Conservation (phyloP, 2,888 invertebrate genomes). For the Caenorhabditis becei region DNA sequence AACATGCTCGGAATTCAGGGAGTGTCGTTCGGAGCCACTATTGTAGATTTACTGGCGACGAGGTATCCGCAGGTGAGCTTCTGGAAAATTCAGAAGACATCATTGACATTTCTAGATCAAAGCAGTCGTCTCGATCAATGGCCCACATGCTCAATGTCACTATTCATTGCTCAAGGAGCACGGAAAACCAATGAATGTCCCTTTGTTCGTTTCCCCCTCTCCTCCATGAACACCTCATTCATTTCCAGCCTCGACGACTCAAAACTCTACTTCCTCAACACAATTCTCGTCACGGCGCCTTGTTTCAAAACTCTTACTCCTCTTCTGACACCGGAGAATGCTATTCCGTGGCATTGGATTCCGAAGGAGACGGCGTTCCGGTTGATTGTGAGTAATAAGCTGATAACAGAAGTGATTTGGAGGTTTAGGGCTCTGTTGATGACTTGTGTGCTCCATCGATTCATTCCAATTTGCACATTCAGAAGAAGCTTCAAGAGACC, state of each 20-base stretch:
- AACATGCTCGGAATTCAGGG: conserved; percentile 64
- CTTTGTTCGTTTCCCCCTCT: conserved; percentile 12
- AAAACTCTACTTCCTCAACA: conserved; percentile 57
- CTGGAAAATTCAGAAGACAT: not conserved
- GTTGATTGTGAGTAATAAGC: conserved; percentile 49
- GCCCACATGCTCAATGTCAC: conserved; percentile 45
- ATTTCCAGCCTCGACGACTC: conserved; percentile 56
- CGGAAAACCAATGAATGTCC: conserved; percentile 51
- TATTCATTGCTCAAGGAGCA: conserved; percentile 60
- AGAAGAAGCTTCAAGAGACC: conserved; percentile 49
- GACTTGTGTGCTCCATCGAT: conserved; percentile 57
- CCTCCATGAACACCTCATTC: not conserved
- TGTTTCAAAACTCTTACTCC: conserved; percentile 44
- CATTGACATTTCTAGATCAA: conserved; percentile 36
- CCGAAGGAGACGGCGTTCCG: conserved; percentile 57
- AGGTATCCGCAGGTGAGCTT: conserved; percentile 50
- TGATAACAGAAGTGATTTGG: not conserved
- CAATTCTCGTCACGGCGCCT: conserved; percentile 49
- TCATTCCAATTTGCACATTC: conserved; percentile 39
- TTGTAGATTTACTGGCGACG: conserved; percentile 59
- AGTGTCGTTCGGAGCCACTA: conserved; percentile 64
- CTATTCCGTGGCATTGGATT: conserved; percentile 61
- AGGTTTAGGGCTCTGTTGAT: conserved; percentile 57
- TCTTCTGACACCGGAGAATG: conserved; percentile 40
- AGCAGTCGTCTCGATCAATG: conserved; percentile 64